phyloP scores from a whole-genome alignment of 2,797 vertebrate species.

The Micromesistius poutassou region DNA sequence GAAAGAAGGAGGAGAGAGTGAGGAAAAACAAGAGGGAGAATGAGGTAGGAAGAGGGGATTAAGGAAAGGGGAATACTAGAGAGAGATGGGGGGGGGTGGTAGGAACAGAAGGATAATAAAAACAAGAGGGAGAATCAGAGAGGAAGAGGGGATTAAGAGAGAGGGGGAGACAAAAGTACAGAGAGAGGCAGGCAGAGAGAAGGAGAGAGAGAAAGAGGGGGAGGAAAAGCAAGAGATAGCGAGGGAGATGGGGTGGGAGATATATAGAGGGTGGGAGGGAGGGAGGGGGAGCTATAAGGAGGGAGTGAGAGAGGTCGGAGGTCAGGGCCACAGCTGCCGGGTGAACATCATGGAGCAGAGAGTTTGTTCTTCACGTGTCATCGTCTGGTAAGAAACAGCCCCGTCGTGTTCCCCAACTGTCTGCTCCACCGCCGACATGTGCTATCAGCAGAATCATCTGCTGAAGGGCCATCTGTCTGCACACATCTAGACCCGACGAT shows the following conservation, averaged over 20 bases:
- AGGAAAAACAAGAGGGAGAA: not conserved
- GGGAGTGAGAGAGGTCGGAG: not conserved
- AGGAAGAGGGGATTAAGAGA: not conserved
- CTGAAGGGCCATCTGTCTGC: too few relatives aligned
- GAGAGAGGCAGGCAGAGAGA: not conserved
- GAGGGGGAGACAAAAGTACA: not conserved
- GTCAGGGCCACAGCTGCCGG: constrained; percentile 26
- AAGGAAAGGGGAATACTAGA: not conserved
- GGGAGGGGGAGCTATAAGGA: too few relatives aligned
- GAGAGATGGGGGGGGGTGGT: not conserved
- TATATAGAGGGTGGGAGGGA: too few relatives aligned
- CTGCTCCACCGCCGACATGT: too few relatives aligned
- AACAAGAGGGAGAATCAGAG: not conserved
- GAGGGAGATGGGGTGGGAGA: not conserved
- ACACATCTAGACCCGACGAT: too few relatives aligned
- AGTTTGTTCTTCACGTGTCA: constrained; percentile 1
- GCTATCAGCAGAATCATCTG: too few relatives aligned
- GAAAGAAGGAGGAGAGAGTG: not conserved
- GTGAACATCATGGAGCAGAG: constrained; percentile 40
- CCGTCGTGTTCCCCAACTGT: too few relatives aligned
- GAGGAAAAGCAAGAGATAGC: not conserved
- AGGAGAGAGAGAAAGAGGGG: not conserved
- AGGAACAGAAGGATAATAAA: not conserved
- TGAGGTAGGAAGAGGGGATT: not conserved
- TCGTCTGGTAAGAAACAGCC: not conserved